Evolutionary conservation across 2,888 invertebrate genomes (phyloP).

Genomic region (Hylaea fasciaria): DNA sequence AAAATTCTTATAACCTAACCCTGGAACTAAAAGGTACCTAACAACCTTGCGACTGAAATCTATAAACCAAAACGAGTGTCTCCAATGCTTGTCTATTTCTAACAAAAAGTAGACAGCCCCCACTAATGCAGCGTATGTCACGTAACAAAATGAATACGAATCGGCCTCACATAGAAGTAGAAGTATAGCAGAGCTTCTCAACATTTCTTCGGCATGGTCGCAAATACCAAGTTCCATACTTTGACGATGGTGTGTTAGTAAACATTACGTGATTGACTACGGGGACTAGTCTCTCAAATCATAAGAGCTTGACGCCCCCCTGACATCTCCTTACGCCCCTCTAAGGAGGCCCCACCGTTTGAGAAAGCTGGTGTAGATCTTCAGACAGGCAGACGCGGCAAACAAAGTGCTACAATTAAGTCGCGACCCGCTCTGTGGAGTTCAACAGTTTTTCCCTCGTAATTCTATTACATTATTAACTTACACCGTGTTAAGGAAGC

Average conservation of each 20-base stretch:
- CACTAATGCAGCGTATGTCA: slow-evolving; percentile 4
- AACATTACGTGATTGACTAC: too few species aligned
- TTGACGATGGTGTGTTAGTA: too few species aligned
- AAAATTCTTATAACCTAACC: too few species aligned
- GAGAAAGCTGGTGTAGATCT: slow-evolving; percentile 25
- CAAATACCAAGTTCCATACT: neutral
- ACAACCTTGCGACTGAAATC: too few species aligned
- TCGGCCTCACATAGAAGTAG: slow-evolving; percentile 13
- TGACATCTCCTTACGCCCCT: too few species aligned
- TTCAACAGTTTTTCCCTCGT: slow-evolving; percentile 84
- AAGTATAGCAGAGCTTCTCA: slow-evolving; percentile 10
- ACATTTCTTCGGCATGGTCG: neutral
- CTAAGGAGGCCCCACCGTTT: neutral
- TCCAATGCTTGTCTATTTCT: neutral
- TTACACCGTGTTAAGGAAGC: slow-evolving; percentile 79
- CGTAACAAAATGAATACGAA: slow-evolving; percentile 17
- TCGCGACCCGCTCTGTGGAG: slow-evolving; percentile 73
- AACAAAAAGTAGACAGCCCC: neutral
- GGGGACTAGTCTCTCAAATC: too few species aligned
- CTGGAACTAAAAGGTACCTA: too few species aligned
- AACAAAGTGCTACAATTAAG: slow-evolving; percentile 83
- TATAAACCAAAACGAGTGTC: too few species aligned
- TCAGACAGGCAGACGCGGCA: slow-evolving; percentile 58
- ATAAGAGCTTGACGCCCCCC: too few species aligned
- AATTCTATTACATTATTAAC: slow-evolving; percentile 85